Evolutionary conservation across 1,140 invertebrate species (phyloP).

Genomic region (Acromyrmex heyeri): DNA sequence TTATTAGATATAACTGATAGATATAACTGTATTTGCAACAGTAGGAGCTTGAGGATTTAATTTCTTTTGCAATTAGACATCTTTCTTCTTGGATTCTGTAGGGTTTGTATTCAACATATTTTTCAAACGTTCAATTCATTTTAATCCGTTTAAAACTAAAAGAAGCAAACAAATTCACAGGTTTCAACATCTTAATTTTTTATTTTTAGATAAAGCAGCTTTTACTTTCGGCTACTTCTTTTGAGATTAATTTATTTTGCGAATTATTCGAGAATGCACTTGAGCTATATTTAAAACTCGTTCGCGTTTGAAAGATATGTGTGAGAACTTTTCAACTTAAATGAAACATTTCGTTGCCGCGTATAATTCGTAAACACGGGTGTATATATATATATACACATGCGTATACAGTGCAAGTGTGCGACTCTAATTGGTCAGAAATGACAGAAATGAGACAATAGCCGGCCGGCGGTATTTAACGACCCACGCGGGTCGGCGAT

Average conservation of each 20-base stretch:
- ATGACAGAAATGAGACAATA: slow-evolving; percentile 53
- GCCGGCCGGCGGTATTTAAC: neutral
- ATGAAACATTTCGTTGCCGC: slow-evolving; percentile 4
- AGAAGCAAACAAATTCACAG: too few relatives aligned
- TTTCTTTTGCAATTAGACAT: too few relatives aligned
- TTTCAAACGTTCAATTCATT: too few relatives aligned
- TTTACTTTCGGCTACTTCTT: neutral
- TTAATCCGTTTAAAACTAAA: too few relatives aligned
- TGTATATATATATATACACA: neutral
- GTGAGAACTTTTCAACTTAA: neutral
- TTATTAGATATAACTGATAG: too few relatives aligned
- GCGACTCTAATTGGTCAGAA: slow-evolving; percentile 22
- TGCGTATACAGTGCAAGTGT: neutral
- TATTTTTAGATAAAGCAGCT: too few relatives aligned
- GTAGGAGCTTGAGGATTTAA: too few relatives aligned
- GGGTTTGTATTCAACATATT: too few relatives aligned
- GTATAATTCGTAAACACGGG: slow-evolving; percentile 25
- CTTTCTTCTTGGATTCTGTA: too few relatives aligned
- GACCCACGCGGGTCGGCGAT: slow-evolving; percentile 38
- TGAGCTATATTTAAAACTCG: slow-evolving; percentile 42
- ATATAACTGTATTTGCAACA: too few relatives aligned
- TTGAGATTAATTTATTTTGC: slow-evolving; percentile 2
- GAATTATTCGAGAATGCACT: slow-evolving; percentile 12
- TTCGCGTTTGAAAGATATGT: neutral
- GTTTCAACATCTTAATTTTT: too few relatives aligned